Conservation (phyloP, 2,888 invertebrate species). For the Pristionchus entomophagus region DNA sequence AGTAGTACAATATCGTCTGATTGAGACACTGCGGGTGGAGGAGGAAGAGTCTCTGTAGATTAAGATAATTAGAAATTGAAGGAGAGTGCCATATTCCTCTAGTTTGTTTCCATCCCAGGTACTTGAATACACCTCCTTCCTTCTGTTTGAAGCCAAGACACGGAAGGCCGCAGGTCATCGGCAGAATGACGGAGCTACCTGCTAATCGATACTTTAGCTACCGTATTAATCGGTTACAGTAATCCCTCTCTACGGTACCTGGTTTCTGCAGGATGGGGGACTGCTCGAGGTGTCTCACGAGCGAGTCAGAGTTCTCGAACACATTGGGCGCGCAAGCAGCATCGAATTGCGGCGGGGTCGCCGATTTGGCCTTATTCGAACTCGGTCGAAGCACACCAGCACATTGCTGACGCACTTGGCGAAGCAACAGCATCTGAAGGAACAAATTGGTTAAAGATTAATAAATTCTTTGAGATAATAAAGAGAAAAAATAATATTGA, state of each 20-base stretch:
- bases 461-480: no score
- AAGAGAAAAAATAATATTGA: no score
- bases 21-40: no score
- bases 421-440: background rate
- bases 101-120: background rate
- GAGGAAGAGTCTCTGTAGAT: slow-evolving; percentile 26
- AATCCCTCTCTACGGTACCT: background rate
- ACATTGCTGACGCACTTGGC: slow-evolving; percentile 34
- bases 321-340: slow-evolving; percentile 29
- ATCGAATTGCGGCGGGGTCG: background rate
- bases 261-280: slow-evolving; percentile 46
- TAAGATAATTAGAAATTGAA: background rate
- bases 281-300: slow-evolving; percentile 32
- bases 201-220: background rate
- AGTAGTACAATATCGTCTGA: no score
- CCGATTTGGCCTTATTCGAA: background rate
- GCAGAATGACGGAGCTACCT: slow-evolving; percentile 47
- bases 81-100: no score
- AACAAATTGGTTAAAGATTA: no score
- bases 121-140: slow-evolving; percentile 47
- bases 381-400: slow-evolving; percentile 21
- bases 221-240: background rate
- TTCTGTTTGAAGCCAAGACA: slow-evolving; percentile 47
- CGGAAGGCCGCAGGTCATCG: slow-evolving; percentile 45
- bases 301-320: slow-evolving; percentile 28